phyloP scores from a whole-genome alignment of 2,113 vertebrate species.

The Saguinus midas region DNA sequence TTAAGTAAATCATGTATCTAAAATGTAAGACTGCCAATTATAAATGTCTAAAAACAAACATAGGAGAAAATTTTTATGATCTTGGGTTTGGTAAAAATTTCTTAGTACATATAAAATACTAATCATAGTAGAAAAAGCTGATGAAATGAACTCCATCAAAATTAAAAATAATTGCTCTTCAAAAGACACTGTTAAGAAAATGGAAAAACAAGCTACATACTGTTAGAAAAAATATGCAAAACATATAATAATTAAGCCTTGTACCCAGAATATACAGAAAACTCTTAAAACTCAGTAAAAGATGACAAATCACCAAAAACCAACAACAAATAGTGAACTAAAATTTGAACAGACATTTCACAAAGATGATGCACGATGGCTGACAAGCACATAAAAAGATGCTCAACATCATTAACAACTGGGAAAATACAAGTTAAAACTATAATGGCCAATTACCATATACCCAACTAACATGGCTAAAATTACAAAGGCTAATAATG shows the following conservation, averaged over 20 bases:
- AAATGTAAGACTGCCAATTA: background rate
- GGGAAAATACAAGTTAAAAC: background rate
- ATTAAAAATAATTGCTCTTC: background rate
- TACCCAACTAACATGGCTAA: background rate
- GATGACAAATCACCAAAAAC: background rate
- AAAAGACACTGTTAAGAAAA: conserved; percentile 32
- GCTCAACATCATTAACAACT: background rate
- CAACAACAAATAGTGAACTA: background rate
- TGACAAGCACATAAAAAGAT: conserved; percentile 2
- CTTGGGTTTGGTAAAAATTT: background rate
- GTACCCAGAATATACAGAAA: background rate
- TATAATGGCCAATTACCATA: background rate
- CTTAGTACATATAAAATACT: background rate
- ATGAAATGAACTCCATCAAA: background rate
- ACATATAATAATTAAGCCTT: conserved; percentile 10
- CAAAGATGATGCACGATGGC: background rate
- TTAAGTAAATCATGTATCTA: background rate
- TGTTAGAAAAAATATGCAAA: conserved; percentile 5
- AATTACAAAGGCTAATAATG: background rate
- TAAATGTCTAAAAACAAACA: background rate
- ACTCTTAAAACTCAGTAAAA: background rate
- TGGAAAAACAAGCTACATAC: background rate
- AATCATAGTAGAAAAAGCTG: conserved; percentile 20
- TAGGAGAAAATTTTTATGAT: background rate
- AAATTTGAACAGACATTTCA: background rate